Conservation (phyloP, 2,888 invertebrate species). For the Coleophora deauratella region DNA sequence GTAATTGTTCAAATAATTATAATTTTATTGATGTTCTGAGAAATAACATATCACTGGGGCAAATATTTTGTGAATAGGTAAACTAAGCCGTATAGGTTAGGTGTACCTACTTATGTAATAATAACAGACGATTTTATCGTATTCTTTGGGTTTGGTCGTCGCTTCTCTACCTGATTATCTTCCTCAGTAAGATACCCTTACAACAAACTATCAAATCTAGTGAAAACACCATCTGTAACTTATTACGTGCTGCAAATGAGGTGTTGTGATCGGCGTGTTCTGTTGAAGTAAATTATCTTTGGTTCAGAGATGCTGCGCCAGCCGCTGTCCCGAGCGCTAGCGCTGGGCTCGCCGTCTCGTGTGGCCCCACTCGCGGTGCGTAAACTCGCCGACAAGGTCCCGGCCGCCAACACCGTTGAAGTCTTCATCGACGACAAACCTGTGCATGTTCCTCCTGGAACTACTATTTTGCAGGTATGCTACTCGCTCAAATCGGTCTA, state of each 20-base stretch:
- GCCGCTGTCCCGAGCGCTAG: constrained; percentile 80
- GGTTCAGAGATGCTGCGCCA: constrained; percentile 82
- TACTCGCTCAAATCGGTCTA: too few relatives aligned
- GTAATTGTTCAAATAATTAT: constrained; percentile 21
- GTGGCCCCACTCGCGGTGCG: constrained; percentile 54
- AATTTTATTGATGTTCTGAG: too few relatives aligned
- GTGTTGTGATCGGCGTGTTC: constrained; percentile 17
- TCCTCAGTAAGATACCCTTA: too few relatives aligned
- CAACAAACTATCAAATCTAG: too few relatives aligned
- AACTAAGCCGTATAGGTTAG: constrained; percentile 48
- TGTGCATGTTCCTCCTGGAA: constrained; percentile 95
- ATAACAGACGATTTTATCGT: constrained; percentile 45
- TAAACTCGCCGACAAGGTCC: constrained; percentile 63
- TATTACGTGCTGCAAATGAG: constrained; percentile 8
- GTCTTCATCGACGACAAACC: constrained; percentile 98
- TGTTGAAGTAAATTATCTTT: constrained; percentile 18
- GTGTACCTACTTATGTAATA: constrained; percentile 66
- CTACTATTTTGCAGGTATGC: constrained; percentile 93
- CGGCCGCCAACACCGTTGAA: constrained; percentile 86
- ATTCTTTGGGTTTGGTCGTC: constrained; percentile 16
- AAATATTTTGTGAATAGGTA: background rate
- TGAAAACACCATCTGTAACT: background rate
- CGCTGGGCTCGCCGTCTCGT: constrained; percentile 57
- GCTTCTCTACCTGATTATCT: constrained; percentile 3
- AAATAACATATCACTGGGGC: too few relatives aligned